These are phyloP conservation scores for Selenia dentaria DNA, from an alignment of 2,888 invertebrate genomes.

Conservation along the genomic window DNA sequence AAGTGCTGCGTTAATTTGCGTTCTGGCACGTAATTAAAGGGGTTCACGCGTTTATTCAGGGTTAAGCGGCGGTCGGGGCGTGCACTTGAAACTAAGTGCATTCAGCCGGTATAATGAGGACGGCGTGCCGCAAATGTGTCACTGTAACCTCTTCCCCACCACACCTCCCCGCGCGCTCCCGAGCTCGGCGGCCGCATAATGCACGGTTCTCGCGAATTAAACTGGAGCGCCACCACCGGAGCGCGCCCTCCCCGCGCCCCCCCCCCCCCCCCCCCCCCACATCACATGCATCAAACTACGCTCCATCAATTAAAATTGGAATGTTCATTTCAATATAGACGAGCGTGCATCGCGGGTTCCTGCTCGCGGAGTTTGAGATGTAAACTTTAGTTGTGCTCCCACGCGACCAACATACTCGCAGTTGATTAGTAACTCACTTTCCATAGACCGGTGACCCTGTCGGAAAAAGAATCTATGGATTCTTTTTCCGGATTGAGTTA, in stretches of 20 bases:
- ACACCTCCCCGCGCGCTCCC: too few species aligned
- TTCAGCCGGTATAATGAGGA: conserved; percentile 40
- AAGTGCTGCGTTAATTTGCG: conserved; percentile 16
- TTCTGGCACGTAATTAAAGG: conserved; percentile 30
- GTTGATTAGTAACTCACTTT: too few species aligned
- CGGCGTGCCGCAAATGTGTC: conserved; percentile 46
- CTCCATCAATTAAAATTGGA: conserved; percentile 2
- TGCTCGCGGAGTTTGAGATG: background rate
- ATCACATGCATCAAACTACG: conserved; percentile 13
- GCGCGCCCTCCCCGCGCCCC: conserved; percentile 7
- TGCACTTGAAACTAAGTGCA: conserved; percentile 44
- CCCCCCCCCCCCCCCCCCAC: background rate
- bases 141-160: conserved; percentile 21
- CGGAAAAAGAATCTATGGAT: too few species aligned
- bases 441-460: too few species aligned
- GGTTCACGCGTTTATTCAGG: conserved; percentile 35
- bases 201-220: conserved; percentile 37
- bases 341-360: background rate
- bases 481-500: too few species aligned
- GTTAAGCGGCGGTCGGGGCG: conserved; percentile 29
- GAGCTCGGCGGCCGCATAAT: conserved; percentile 32
- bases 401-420: too few species aligned
- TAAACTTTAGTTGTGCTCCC: too few species aligned
- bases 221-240: conserved; percentile 10
- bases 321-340: background rate